These are phyloP conservation scores for Araneus ventricosus DNA, from an alignment of 1,140 invertebrate genomes.

Conservation along the genomic window DNA sequence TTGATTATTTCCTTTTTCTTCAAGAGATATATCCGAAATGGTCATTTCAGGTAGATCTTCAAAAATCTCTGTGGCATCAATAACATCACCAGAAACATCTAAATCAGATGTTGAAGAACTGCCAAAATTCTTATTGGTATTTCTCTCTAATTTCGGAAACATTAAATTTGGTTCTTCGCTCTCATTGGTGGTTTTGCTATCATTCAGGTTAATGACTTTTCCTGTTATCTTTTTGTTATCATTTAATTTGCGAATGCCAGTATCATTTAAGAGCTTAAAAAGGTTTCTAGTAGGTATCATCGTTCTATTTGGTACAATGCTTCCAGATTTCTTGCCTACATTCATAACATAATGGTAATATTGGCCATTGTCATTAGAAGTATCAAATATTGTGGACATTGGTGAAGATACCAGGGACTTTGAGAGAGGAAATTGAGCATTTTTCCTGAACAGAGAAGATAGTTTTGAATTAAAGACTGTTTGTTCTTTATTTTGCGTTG, in stretches of 20 bases:
- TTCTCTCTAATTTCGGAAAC: not conserved
- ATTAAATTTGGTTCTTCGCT: not conserved
- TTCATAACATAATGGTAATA: slow-evolving; percentile 66
- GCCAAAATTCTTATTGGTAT: too few species aligned
- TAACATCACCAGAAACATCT: not conserved
- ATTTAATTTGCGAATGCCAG: not conserved
- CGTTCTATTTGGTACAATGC: not conserved
- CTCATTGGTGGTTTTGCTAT: not conserved
- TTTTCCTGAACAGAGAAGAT: not conserved
- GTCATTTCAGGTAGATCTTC: not conserved
- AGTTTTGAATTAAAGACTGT: not conserved
- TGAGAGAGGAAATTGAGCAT: not conserved
- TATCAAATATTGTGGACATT: slow-evolving; percentile 53
- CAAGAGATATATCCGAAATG: not conserved
- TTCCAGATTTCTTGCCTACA: not conserved
- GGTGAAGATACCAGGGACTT: not conserved
- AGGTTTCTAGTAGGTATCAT: slow-evolving; percentile 20
- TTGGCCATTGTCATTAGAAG: slow-evolving; percentile 20
- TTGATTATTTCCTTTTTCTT: not conserved
- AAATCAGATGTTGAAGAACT: not conserved
- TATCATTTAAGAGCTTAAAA: slow-evolving; percentile 42
- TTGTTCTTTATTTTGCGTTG: not conserved
- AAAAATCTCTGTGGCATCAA: not conserved
- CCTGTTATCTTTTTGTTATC: not conserved
- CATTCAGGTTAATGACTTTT: not conserved